Percentiles rank a stretch among this genome's conserved stretches.
These are phyloP conservation scores for Baccha elongata DNA, from an alignment of 2,888 invertebrate genomes.

Conservation along the genomic window DNA sequence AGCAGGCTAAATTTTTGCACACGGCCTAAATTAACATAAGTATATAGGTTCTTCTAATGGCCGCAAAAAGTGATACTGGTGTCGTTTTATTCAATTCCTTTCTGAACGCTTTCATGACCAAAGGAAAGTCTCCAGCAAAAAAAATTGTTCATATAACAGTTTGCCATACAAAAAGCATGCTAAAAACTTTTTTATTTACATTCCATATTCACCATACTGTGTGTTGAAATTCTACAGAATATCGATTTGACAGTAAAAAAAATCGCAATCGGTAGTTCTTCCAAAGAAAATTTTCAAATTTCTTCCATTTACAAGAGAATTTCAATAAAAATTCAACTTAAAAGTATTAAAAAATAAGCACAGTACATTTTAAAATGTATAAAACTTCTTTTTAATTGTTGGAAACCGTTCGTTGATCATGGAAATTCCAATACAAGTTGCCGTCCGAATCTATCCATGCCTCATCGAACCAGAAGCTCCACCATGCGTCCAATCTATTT, in stretches of 20 bases:
- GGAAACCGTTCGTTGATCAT: conserved; percentile 79
- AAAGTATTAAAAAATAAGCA: conserved; percentile 10
- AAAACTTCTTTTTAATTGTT: conserved; percentile 25
- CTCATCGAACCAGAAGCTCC: conserved; percentile 84
- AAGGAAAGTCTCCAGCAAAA: conserved; percentile 1
- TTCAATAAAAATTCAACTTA: background rate
- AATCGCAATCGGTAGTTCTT: conserved; percentile 40
- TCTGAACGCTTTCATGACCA: background rate
- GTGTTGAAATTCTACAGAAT: conserved; percentile 56
- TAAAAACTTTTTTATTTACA: conserved; percentile 59
- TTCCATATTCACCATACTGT: conserved; percentile 36
- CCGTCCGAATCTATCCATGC: conserved; percentile 86
- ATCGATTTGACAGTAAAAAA: conserved; percentile 77
- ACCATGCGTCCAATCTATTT: conserved; percentile 79
- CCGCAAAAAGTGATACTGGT: too few species aligned
- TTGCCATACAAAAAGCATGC: conserved; percentile 17
- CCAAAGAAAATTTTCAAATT: conserved; percentile 14
- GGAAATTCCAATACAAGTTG: conserved; percentile 89
- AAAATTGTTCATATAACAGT: conserved; percentile 33
- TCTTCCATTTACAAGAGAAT: background rate
- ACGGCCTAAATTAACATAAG: too few species aligned
- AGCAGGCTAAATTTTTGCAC: too few species aligned
- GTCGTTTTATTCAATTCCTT: too few species aligned
- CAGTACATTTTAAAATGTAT: conserved; percentile 32
- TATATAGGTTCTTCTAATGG: too few species aligned